Evolutionary conservation across 2,113 vertebrate genomes (phyloP), one percentile per base, ranked within the genome.

Genomic region (Labrus mixtus): DNA sequence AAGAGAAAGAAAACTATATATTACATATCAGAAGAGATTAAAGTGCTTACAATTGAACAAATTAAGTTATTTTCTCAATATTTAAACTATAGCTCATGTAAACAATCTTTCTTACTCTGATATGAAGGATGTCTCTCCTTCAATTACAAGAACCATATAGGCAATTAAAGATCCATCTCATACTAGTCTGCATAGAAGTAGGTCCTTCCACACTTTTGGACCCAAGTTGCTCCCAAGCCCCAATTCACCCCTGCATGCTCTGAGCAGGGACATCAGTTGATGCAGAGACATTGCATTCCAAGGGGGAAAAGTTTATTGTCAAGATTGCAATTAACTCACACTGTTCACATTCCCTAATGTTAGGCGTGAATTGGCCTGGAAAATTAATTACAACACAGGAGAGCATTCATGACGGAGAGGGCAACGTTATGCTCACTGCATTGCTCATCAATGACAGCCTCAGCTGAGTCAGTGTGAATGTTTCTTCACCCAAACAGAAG

Each of bases 331-430:
- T 91, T 87, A 88, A 64, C 72, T 89, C 59, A 76, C 64, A 64
- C 48, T 82, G 78, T 62, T 76, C 43, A 25, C 64, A 22, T 74
- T 64, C 68, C 41, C 61, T 69, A 71, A 85, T 60, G 64, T 68
- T 85, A 29, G 62, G 73, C 78, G 84, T 80, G 81, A 90, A 82
- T 84, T 82, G 78, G 82, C 71, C 73, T 85, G 83, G 79, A 78
- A 85, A 79, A 81, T 76, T 90, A 90, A 90, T 90, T 76, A 61
- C 83, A 80, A 84, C 88, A 89, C 84, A 86, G 82, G 83, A 91
- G 78, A 89, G 70, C 56, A 67, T 82, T 81, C 55, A 73, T 87
- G 82, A 90, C 78, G 85, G 68, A 63, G 54, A 83, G 77, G 79
- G 63, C 81, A 57, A 54, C 58, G 13, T 79, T 74, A 33, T 41